Percentiles rank a stretch among this genome's conserved stretches.
Evolutionary conservation across 1,140 invertebrate species (phyloP).

Genomic region (Scylla paramamosain): DNA sequence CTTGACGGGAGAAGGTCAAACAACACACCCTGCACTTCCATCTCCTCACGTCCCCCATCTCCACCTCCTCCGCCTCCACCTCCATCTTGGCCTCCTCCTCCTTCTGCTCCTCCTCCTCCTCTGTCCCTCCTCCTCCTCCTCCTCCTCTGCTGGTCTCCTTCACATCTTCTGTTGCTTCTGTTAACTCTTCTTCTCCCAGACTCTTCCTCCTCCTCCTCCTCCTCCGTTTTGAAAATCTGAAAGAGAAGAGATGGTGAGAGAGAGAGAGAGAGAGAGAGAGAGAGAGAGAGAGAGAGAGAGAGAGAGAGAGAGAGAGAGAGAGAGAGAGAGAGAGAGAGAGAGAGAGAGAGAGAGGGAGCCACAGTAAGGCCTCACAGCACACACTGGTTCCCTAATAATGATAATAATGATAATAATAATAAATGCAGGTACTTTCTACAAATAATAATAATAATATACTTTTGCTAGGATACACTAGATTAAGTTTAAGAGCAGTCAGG

Average conservation of each 20-base stretch:
- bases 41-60: constrained; percentile 43
- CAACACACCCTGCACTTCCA: constrained; percentile 60
- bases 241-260: neutral
- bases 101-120: constrained; percentile 36
- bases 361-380: too few species aligned
- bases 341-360: too few species aligned
- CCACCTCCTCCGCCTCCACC: constrained; percentile 55
- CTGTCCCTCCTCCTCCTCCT: neutral
- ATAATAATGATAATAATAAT: neutral
- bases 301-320: neutral
- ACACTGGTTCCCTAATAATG: neutral
- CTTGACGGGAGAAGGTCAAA: constrained; percentile 61
- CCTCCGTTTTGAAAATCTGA: constrained; percentile 50
- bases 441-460: neutral
- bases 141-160: neutral
- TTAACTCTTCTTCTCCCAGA: neutral
- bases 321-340: neutral
- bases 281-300: constrained; percentile 21
- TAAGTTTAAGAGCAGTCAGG: too few species aligned
- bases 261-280: constrained; percentile 22
- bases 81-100: constrained; percentile 28
- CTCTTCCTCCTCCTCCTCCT: neutral
- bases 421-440: neutral
- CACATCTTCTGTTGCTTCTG: constrained; percentile 11
- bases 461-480: too few species aligned